Conservation (phyloP, 2,113 vertebrate genomes). For the Psammodynastes pulverulentus region DNA sequence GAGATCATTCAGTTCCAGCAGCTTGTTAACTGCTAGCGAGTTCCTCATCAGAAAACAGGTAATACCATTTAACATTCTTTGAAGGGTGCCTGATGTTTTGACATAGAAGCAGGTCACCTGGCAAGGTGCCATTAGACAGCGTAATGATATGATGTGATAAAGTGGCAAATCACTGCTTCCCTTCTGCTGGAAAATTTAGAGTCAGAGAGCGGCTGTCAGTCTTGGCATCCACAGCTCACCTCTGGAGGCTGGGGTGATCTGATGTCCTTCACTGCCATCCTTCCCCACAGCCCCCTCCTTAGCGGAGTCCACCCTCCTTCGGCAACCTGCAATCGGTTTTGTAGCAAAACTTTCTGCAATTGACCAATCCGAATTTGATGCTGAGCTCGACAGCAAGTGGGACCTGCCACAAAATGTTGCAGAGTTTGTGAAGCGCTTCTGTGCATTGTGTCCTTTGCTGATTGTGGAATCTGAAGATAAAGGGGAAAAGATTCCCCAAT, state of each 20-base stretch:
- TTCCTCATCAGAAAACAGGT: conserved; percentile 21
- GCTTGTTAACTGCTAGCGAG: background rate
- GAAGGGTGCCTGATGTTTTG: conserved; percentile 26
- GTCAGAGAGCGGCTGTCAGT: background rate
- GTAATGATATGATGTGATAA: background rate
- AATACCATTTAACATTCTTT: conserved; percentile 6
- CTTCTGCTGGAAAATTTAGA: conserved; percentile 3
- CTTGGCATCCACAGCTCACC: background rate
- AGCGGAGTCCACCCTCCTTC: background rate
- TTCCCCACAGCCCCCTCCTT: background rate
- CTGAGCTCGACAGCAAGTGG: background rate
- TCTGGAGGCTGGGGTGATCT: background rate
- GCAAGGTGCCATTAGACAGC: background rate
- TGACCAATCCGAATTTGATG: background rate
- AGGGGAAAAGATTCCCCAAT: background rate
- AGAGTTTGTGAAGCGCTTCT: background rate
- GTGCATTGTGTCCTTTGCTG: background rate
- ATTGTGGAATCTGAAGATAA: background rate
- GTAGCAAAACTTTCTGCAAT: background rate
- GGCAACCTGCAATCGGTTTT: background rate
- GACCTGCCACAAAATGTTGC: background rate
- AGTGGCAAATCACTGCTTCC: background rate
- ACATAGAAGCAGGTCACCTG: background rate
- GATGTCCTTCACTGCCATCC: background rate
- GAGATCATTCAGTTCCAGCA: background rate